Percentiles rank a stretch among this genome's conserved stretches.
These are phyloP conservation scores for Mesoclemmys tuberculata DNA, from an alignment of 2,113 vertebrate genomes.

Conservation along the genomic window DNA sequence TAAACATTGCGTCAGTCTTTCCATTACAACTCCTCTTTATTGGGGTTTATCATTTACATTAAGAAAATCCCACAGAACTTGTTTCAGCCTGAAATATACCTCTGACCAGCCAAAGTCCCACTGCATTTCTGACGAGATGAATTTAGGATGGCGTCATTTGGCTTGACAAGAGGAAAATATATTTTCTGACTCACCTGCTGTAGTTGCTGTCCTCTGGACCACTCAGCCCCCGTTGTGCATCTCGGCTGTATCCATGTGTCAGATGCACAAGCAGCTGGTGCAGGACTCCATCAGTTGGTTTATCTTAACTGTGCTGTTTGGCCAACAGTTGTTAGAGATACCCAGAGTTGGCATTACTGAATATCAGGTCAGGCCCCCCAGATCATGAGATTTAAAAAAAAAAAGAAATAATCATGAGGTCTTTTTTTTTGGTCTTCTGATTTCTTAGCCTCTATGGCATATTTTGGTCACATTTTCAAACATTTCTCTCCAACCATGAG, in stretches of 20 bases:
- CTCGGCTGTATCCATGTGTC: neutral
- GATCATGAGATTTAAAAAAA: no score
- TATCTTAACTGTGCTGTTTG: neutral
- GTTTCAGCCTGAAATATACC: neutral
- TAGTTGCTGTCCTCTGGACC: neutral
- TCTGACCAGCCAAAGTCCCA: neutral
- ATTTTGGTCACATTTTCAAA: no score
- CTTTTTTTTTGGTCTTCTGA: neutral
- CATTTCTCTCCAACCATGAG: no score
- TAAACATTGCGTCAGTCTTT: neutral
- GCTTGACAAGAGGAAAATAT: neutral
- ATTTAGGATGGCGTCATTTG: no score
- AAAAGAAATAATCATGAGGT: neutral
- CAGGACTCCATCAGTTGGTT: neutral
- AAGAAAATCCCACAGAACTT: neutral
- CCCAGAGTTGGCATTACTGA: neutral
- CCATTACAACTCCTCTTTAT: neutral
- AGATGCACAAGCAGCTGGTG: neutral
- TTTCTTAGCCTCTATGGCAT: no score
- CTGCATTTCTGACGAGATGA: neutral
- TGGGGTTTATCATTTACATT: neutral
- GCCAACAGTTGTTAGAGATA: neutral
- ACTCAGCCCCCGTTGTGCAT: accelerated
- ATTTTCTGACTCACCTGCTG: neutral
- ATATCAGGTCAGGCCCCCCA: neutral